Conservation (phyloP, 2,113 vertebrate species). For the Channa maculata region DNA sequence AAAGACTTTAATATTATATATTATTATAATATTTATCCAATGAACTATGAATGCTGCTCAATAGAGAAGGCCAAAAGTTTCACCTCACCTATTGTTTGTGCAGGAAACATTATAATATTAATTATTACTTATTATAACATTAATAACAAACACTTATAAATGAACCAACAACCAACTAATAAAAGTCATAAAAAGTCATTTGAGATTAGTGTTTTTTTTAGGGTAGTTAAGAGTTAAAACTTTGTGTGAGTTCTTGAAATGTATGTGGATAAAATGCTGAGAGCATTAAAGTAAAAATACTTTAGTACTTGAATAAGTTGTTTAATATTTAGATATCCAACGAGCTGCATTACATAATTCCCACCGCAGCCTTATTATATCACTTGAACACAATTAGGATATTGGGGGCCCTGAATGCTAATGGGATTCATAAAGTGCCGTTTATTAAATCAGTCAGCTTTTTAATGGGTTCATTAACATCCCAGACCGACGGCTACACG, state of each 20-base stretch:
- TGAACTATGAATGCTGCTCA: conserved; percentile 6
- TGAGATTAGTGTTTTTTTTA: too few relatives aligned
- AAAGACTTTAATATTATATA: conserved; percentile 29
- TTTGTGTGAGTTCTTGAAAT: too few relatives aligned
- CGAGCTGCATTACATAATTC: background rate
- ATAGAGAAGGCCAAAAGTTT: conserved; percentile 13
- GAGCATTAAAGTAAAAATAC: too few relatives aligned
- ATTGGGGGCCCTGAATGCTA: conserved; percentile 9
- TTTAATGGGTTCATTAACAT: conserved; percentile 35
- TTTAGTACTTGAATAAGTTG: background rate
- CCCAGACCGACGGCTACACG: conserved; percentile 45
- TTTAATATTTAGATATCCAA: background rate
- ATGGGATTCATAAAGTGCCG: background rate
- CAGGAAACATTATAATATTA: too few relatives aligned
- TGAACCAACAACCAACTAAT: too few relatives aligned
- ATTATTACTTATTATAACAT: too few relatives aligned
- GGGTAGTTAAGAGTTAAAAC: too few relatives aligned
- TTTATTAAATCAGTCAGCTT: conserved; percentile 16
- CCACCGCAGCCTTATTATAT: background rate
- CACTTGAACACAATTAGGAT: background rate
- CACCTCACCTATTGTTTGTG: background rate
- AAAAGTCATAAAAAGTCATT: too few relatives aligned
- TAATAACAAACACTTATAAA: too few relatives aligned
- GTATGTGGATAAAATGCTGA: too few relatives aligned
- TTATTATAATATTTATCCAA: conserved; percentile 16